These are phyloP conservation scores for Danio aesculapii DNA, from an alignment of 2,797 vertebrate genomes.

Conservation along the genomic window DNA sequence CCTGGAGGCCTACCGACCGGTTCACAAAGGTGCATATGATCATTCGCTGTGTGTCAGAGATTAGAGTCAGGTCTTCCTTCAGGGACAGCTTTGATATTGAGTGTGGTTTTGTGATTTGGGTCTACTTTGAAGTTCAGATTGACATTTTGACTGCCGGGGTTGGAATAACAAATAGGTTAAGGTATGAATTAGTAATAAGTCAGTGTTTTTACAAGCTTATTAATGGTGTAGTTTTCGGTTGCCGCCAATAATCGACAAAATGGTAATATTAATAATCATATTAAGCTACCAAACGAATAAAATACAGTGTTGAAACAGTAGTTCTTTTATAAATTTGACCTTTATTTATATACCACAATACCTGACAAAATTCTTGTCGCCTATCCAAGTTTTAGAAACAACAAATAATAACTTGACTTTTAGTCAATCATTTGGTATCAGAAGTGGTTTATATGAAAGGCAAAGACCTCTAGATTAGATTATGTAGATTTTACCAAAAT, in stretches of 20 bases:
- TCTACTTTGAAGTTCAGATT: neutral
- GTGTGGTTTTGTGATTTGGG: neutral
- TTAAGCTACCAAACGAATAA: neutral
- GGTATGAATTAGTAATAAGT: neutral
- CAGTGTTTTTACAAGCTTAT: neutral
- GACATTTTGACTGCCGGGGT: neutral
- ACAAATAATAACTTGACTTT: too few relatives aligned
- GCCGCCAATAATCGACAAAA: neutral
- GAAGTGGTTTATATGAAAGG: too few relatives aligned
- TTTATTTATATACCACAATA: neutral
- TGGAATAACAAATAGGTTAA: neutral
- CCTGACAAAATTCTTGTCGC: too few relatives aligned
- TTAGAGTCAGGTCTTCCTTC: neutral
- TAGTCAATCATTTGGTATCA: too few relatives aligned
- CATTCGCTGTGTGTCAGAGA: neutral
- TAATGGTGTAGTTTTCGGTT: too few relatives aligned
- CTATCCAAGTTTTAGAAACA: too few relatives aligned
- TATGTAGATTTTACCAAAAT: too few relatives aligned
- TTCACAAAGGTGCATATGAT: constrained; percentile 65
- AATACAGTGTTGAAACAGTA: neutral
- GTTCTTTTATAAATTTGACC: neutral
- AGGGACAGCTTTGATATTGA: neutral
- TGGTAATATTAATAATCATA: neutral
- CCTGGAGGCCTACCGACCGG: constrained; percentile 71
- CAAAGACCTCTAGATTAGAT: too few relatives aligned